Base-by-base conservation (phyloP, 37 sponge, comb jelly and placozoan species). In the Spongilla lacustris region DNA sequence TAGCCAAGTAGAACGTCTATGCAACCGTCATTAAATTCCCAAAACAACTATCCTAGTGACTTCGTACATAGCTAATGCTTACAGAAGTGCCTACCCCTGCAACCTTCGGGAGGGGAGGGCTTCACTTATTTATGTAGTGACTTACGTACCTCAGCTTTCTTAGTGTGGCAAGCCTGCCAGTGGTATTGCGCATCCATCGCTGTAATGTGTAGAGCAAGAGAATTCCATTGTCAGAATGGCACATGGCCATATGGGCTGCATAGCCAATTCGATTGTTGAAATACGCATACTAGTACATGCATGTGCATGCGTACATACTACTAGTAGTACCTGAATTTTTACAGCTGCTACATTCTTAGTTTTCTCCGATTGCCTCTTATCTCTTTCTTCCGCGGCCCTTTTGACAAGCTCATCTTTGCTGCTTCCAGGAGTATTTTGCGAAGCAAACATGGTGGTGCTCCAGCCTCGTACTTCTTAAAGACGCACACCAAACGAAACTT, bases 181-280 rank as follows among this genome's bases (percentile, higher is more conserved):
- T 72, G 14, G 31, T 32, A 72, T 72, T 72, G 29, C 73, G 73
- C 73, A 72, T 32, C 73, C 73, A 72, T 72, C 31, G 29, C 73
- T 72, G 58, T 1, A 19, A 13, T 13, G 58, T 10, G 19, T 10
- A 1, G 12, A 10, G 1, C 58, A 58, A 58, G 8, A 46, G 46
- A 46, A 46, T 4, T 46, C 8, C 4, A 10, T 46, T 4, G 46
- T 46, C 8, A 10, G 46, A 8, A 10, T 8, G 8, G 4, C 46
- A 8, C 46, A 46, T 46, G n/a, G n/a, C n/a, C n/a, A n/a, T n/a
- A n/a, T 41, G 6, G 6, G 3, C 41, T 41, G 3, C 41, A 41
- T 6, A 41, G 41, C 6, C 6, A 41, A 41, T 41, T 41, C 41
- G 41, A 6, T n/a, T n/a, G n/a, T n/a, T n/a, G n/a, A n/a, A n/a